These are phyloP conservation scores for Corythoichthys intestinalis DNA, from an alignment of 2,113 vertebrate species.

Conservation along the genomic window DNA sequence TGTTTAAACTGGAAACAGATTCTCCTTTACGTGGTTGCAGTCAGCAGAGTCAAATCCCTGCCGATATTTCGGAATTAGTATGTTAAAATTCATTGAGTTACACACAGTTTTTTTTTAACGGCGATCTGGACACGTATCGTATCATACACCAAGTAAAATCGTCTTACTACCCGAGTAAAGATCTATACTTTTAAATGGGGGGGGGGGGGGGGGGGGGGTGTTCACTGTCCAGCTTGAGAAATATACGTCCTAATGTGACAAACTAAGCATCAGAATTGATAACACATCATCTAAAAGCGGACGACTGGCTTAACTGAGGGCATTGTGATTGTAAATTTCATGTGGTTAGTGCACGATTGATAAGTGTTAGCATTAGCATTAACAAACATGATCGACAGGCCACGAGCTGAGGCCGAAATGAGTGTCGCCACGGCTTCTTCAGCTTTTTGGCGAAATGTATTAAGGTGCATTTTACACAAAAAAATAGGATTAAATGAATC, in stretches of 20 bases:
- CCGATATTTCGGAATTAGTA: neutral
- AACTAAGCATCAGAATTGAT: neutral
- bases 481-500: neutral
- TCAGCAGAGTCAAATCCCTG: neutral
- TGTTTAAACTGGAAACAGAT: no score
- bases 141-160: neutral
- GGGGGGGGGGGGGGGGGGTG: no score
- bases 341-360: neutral
- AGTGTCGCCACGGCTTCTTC: neutral
- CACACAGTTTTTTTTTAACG: neutral
- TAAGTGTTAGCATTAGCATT: slow-evolving; percentile 1
- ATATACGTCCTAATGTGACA: neutral
- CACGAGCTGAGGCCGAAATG: neutral
- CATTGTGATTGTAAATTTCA: neutral
- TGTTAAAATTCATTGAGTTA: neutral
- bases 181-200: neutral
- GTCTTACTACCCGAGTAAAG: neutral
- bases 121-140: neutral
- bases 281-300: neutral
- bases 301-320: neutral
- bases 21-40: no score
- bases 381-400: neutral
- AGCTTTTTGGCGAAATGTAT: neutral
- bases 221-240: neutral
- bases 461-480: neutral